Base-by-base conservation (phyloP, 2,797 vertebrate species). In the Sebastes steindachneri region DNA sequence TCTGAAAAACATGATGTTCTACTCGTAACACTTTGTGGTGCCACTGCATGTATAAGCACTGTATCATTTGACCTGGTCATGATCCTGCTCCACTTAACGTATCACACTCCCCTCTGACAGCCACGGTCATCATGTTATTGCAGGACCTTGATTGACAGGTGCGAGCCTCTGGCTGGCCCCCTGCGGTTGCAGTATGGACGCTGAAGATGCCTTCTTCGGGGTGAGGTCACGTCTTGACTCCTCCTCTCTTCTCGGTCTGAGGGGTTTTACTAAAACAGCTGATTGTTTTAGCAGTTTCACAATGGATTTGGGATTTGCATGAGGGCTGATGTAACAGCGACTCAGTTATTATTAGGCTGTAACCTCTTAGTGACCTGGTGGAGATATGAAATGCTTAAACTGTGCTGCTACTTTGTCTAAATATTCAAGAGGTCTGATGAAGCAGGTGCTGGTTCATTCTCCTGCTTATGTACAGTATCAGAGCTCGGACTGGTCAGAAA, bases 101-200 rank as follows among this genome's bases (percentile, higher is more conserved):
- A 37, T 11, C 48, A 35, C 66, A 12, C 59, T 25, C 15, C 25
- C 19, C 60, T 73, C 60, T 87, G 62, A 88, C 68, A 63, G 71
- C 80, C 75, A 31, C 63, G 12, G 29, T 82, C 26, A 80, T 87
- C 26, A 79, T 87, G 68, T 92, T 74, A 88, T 91, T 91, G 25
- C 88, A 93, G 89, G 84, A 88, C 76, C 73, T 89, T 84, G 77
- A 87, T 79, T 92, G 77, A 92, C 88, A 80, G 77, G 79, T 86
- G 68, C 64, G 66, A 70, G 74, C 78, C 73, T 51, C 63, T 45
- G 41, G 41, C 76, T 21, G 28, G 28, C 10, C 59, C 41, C 7
- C 23, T 26, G 59, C 70, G 12, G 51, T 74, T 57, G 59, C 68
- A 62, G 73, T 55, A 94, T 94, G 93, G 92, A 92, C 31, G 51